Evolutionary conservation across 2,888 invertebrate genomes (phyloP).

Genomic region (Hypercompe scribonia): DNA sequence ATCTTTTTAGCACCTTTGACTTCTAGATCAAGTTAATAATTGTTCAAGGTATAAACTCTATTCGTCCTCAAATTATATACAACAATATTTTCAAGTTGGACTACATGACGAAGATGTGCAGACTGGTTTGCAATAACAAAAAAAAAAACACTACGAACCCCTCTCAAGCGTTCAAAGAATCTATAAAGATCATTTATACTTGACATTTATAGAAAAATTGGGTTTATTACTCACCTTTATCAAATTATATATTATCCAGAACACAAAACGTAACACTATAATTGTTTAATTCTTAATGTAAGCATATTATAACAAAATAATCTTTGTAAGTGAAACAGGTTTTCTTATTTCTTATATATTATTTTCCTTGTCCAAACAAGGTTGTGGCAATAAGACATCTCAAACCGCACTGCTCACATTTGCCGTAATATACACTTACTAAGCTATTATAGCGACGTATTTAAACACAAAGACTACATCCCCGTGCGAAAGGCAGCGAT

Average conservation of each 20-base stretch:
- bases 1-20: too few species aligned
- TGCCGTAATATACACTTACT: neutral
- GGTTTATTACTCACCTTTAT: neutral
- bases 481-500: too few species aligned
- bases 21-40: neutral
- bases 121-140: neutral
- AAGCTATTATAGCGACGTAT: neutral
- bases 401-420: neutral
- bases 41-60: neutral
- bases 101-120: neutral
- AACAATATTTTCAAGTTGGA: neutral
- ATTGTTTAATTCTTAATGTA: neutral
- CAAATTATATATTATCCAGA: neutral
- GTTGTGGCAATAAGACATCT: neutral
- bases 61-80: neutral
- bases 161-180: neutral
- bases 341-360: neutral
- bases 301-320: neutral
- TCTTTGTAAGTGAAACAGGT: neutral
- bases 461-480: too few species aligned
- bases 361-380: constrained; percentile 8
- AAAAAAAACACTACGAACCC: neutral
- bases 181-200: neutral
- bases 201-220: neutral
- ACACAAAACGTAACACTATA: neutral